Evolutionary conservation across 1,140 invertebrate species (phyloP).

Genomic region (Paraescarpia echinospica): DNA sequence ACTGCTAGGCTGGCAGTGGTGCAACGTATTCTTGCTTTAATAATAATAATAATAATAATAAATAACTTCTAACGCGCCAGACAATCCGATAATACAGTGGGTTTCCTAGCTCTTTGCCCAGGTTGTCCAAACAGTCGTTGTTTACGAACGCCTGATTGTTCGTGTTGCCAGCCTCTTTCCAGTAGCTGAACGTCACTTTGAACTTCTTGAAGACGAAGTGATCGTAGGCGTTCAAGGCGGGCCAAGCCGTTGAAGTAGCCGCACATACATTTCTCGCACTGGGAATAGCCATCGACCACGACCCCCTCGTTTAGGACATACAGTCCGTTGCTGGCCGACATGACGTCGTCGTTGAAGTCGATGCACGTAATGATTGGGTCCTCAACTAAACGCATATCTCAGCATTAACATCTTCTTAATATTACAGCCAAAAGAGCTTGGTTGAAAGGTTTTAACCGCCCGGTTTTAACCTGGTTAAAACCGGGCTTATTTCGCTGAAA

Average conservation of each 20-base stretch:
- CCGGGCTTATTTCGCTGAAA: no score
- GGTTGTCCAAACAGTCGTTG: not conserved
- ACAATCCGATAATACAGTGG: no score
- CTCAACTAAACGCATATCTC: not conserved
- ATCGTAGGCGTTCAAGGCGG: not conserved
- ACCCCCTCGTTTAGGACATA: not conserved
- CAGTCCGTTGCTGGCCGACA: not conserved
- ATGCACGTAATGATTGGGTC: not conserved
- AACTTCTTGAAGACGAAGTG: not conserved
- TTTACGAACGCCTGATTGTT: not conserved
- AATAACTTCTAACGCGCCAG: no score
- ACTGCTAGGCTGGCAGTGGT: no score
- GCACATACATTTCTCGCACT: not conserved
- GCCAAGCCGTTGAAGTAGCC: not conserved
- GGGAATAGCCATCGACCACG: not conserved
- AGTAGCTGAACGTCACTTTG: not conserved
- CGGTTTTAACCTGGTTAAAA: no score
- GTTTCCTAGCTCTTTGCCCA: not conserved
- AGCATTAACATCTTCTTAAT: not conserved
- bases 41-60: no score
- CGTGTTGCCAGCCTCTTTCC: not conserved
- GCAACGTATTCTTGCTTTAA: no score
- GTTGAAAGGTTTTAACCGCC: no score
- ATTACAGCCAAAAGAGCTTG: no score
- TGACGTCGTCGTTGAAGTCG: not conserved